phyloP scores from a whole-genome alignment of 2,888 invertebrate genomes.

The Halocaridina rubra region DNA sequence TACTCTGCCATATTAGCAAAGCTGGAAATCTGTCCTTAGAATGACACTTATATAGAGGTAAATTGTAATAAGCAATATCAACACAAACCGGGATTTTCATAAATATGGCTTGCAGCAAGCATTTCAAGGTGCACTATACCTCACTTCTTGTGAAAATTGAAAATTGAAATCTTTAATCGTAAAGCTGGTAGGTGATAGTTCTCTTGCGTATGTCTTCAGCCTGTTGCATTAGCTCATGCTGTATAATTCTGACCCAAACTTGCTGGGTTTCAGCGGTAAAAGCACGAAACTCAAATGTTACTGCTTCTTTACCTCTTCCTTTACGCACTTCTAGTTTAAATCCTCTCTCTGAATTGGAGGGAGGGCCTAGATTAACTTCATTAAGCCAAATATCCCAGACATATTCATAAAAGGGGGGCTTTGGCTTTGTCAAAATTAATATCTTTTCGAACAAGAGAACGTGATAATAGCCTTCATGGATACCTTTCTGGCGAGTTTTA shows the following conservation, averaged over 20 bases:
- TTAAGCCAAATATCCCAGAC: constrained; percentile 54
- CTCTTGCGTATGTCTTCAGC: constrained; percentile 15
- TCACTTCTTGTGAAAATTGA: too few relatives aligned
- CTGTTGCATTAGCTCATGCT: constrained; percentile 33
- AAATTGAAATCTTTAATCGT: too few relatives aligned
- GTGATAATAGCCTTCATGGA: constrained; percentile 20
- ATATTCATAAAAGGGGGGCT: constrained; percentile 46
- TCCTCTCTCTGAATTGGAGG: neutral
- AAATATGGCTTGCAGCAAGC: too few relatives aligned
- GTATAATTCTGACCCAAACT: constrained; percentile 26
- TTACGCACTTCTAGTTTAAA: constrained; percentile 55
- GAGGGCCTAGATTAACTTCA: constrained; percentile 51
- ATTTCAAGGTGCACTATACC: too few relatives aligned
- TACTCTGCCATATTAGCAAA: too few relatives aligned
- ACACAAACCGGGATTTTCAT: too few relatives aligned
- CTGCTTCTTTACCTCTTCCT: constrained; percentile 28
- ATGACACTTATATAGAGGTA: too few relatives aligned
- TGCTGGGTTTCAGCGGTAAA: neutral
- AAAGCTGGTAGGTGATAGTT: neutral
- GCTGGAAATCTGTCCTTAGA: too few relatives aligned
- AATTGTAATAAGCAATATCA: too few relatives aligned
- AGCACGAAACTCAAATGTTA: constrained; percentile 42
- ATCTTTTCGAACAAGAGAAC: constrained; percentile 49
- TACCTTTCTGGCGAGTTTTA: constrained; percentile 9
- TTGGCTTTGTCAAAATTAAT: constrained; percentile 41